A percentile compares a stretch with the other conserved stretches of the same genome.
phyloP scores from a whole-genome alignment of 2,113 vertebrate genomes.

The Xyliphius kryptos region DNA sequence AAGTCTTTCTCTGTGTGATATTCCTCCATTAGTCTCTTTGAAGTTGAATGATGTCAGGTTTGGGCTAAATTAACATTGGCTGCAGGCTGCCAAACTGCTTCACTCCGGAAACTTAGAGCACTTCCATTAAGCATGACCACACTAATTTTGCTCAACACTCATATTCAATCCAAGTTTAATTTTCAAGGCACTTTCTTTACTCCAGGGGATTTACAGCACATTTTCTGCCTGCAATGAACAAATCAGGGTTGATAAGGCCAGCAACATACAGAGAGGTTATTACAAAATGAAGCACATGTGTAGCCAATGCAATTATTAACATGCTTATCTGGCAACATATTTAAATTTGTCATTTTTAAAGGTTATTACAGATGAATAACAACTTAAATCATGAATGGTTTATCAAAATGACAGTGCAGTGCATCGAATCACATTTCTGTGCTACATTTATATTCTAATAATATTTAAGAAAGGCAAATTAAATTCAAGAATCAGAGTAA shows the following conservation, averaged over 20 bases:
- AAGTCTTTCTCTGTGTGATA: constrained; percentile 38
- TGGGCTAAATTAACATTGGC: constrained; percentile 40
- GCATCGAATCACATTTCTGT: too few species aligned
- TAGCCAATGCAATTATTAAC: too few species aligned
- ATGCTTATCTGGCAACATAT: too few species aligned
- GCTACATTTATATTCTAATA: too few species aligned
- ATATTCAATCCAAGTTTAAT: constrained; percentile 34
- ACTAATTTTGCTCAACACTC: constrained; percentile 34
- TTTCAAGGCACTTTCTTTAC: constrained; percentile 18
- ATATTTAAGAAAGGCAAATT: too few species aligned
- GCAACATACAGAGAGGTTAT: not conserved
- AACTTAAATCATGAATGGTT: too few species aligned
- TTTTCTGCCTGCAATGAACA: constrained; percentile 22
- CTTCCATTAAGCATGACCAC: constrained; percentile 43
- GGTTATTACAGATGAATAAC: too few species aligned
- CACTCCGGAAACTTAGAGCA: constrained; percentile 27
- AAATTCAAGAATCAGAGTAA: too few species aligned
- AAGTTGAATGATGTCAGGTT: constrained; percentile 43
- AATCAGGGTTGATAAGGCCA: constrained; percentile 3
- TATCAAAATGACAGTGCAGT: too few species aligned
- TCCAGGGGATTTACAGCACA: constrained; percentile 23
- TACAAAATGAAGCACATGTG: too few species aligned
- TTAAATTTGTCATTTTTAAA: too few species aligned
- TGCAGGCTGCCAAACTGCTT: constrained; percentile 39
- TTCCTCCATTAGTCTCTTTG: constrained; percentile 44